Evolutionary conservation across 2,113 vertebrate species (phyloP).

Genomic region (Ceratotherium simum): DNA sequence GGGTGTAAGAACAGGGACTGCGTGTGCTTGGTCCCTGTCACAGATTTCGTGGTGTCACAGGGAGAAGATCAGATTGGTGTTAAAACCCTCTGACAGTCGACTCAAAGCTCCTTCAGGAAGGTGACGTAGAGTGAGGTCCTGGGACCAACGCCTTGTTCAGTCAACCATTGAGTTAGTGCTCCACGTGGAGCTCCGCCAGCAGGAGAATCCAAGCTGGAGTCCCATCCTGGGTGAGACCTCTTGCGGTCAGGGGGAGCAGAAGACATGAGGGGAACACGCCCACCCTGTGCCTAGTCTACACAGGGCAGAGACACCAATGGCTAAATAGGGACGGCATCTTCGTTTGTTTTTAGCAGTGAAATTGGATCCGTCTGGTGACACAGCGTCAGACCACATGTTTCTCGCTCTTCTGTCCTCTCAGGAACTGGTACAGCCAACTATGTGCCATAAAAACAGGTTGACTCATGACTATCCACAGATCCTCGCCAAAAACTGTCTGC

Average conservation of each 20-base stretch:
- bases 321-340: fast-evolving
- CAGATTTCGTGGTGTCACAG: not conserved
- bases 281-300: fast-evolving
- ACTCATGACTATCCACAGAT: not conserved
- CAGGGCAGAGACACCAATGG: fast-evolving
- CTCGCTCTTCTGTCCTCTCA: fast-evolving
- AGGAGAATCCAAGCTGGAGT: fast-evolving
- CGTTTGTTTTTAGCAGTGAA: not conserved
- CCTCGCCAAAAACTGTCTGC: not conserved
- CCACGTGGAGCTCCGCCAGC: fast-evolving
- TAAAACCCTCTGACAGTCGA: fast-evolving
- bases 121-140: fast-evolving
- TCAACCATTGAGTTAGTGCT: fast-evolving
- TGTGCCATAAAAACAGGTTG: fast-evolving
- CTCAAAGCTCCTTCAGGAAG: not conserved
- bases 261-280: no score
- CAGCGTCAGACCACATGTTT: fast-evolving
- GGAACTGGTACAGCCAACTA: fast-evolving
- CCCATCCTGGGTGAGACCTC: no score
- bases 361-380: fast-evolving
- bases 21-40: fast-evolving
- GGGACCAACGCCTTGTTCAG: fast-evolving
- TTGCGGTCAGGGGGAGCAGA: not conserved
- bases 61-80: not conserved
- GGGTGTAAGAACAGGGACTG: fast-evolving